Percentiles rank a stretch among this genome's conserved stretches.
Evolutionary conservation across 2,797 vertebrate genomes (phyloP).

Genomic region (Sylvia borin): DNA sequence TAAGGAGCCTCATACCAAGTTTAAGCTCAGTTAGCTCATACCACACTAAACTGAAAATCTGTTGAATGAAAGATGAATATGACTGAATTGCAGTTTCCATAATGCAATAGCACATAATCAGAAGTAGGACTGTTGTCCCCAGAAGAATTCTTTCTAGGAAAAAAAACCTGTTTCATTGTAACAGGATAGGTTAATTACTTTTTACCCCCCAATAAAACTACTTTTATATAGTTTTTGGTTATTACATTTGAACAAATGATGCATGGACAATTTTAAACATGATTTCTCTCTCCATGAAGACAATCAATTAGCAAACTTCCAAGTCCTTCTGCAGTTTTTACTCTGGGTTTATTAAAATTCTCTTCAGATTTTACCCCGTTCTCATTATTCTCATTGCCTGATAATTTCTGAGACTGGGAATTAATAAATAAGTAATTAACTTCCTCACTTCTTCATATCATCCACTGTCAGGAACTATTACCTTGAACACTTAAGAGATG

Average conservation of each 20-base stretch:
- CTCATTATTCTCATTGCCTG: background rate
- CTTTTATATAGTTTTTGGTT: background rate
- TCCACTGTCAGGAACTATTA: background rate
- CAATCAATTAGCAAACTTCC: background rate
- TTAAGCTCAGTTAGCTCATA: conserved; percentile 14
- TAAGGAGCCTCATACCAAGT: background rate
- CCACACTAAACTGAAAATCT: conserved; percentile 8
- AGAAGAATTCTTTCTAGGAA: background rate
- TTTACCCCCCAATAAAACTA: background rate
- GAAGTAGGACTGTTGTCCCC: background rate
- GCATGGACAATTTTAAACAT: background rate
- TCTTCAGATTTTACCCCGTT: background rate
- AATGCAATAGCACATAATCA: background rate
- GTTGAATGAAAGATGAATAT: background rate
- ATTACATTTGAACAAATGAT: conserved; percentile 16
- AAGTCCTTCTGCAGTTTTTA: background rate
- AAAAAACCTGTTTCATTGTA: background rate
- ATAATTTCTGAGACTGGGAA: background rate
- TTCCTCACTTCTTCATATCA: background rate
- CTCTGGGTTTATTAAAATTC: background rate
- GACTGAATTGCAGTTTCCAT: background rate
- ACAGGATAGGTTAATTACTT: background rate
- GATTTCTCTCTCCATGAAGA: background rate
- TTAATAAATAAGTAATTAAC: background rate
- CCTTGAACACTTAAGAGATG: background rate